Evolutionary conservation across 2,113 vertebrate genomes (phyloP), one percentile per base, ranked within the genome.

Genomic region (Cynocephalus volans): DNA sequence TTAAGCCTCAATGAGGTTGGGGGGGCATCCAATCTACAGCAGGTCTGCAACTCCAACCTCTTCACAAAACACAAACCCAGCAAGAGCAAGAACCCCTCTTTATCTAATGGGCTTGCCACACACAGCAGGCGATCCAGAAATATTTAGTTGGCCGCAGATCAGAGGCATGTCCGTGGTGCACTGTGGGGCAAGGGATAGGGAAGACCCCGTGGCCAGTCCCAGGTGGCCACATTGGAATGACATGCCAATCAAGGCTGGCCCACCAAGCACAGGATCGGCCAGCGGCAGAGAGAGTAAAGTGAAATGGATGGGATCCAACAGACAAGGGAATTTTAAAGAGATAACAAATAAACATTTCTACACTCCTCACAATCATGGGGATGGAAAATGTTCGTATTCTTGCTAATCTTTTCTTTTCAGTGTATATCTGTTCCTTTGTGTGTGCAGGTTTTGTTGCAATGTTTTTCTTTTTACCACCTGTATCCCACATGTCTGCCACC

Each of bases 331-430:
- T 41, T 93, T 75, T 54, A 70, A 93, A 96, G 54, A 72, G 72
- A 73, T 26, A 48, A 60, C 81, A 90, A 84, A 28, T 69, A 76
- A 93, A 33, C 24, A n/a, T 84, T 76, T 97, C 69, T 85, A n/a
- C 5, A 9, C 75, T 64, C 69, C 36, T 7, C 23, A 48, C 60
- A 60, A 17, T 72, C 23, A 21, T 14, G 80, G 65, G 36, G 41
- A 73, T 21, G 87, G 75, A 72, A 90, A 64, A 69, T 15, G 26
- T 56, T 48, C 54, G 33, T 56, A 15, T 80, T 65, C 65, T 72
- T 90, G 60, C 75, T 70, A 45, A 60, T 50, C 73, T 86, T 75
- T 88, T 83, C 36, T 54, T 33, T 75, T 52, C 14, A 4, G 45
- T 33, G 1, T 18, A 13, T 4, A 17, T 52, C 52, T 12, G 0